Percentiles rank a stretch among this genome's conserved stretches.
phyloP scores from a whole-genome alignment of 1,140 invertebrate genomes.

The Zaprionus inermis region DNA sequence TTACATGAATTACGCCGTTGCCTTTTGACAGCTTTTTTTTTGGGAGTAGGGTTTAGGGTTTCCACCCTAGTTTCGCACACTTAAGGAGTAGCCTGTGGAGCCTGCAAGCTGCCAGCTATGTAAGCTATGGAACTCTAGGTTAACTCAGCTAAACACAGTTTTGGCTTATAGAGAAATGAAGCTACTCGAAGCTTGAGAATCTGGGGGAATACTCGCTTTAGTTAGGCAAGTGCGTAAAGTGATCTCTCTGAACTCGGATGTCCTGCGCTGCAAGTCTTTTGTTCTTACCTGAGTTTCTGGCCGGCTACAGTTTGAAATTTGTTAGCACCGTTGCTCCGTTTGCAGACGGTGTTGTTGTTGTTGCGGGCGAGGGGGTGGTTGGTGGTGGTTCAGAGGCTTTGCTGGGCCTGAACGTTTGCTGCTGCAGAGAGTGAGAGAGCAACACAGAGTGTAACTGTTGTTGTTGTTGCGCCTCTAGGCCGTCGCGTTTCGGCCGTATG shows the following conservation, averaged over 20 bases:
- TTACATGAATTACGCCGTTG: neutral
- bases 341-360: conserved; percentile 15
- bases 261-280: too few relatives aligned
- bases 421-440: neutral
- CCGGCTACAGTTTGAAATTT: conserved; percentile 70
- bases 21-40: neutral
- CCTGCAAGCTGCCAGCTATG: too few relatives aligned
- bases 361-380: too few relatives aligned
- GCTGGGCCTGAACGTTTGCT: conserved; percentile 13
- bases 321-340: conserved; percentile 29
- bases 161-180: too few relatives aligned
- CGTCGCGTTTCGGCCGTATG: too few relatives aligned
- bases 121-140: too few relatives aligned
- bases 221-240: too few relatives aligned
- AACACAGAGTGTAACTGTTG: neutral
- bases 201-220: too few relatives aligned
- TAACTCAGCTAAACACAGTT: too few relatives aligned
- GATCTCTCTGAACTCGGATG: too few relatives aligned
- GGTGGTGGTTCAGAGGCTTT: conserved; percentile 28
- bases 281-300: conserved; percentile 65
- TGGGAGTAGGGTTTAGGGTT: neutral
- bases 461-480: neutral
- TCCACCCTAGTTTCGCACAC: too few relatives aligned
- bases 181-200: neutral
- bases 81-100: too few relatives aligned